A percentile compares a stretch with the other conserved stretches of the same genome.
Evolutionary conservation across 2,888 invertebrate species (phyloP).

Genomic region (Epiblema foenella): DNA sequence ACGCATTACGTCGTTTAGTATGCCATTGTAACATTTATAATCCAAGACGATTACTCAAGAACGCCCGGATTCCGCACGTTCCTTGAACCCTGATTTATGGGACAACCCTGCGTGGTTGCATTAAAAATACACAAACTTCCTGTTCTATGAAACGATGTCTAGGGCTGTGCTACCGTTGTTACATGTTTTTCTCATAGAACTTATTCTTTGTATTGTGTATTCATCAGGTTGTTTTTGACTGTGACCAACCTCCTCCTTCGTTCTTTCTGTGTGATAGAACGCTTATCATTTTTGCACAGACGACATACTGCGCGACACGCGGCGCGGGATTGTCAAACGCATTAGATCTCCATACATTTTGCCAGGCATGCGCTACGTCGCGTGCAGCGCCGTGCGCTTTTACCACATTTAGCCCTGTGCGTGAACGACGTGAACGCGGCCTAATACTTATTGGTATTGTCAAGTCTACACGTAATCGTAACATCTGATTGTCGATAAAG

Average conservation of each 20-base stretch:
- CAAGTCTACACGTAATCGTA: neutral
- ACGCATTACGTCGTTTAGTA: constrained; percentile 20
- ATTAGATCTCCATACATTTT: no score
- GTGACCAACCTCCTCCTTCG: neutral
- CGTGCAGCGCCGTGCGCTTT: no score
- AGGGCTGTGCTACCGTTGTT: neutral
- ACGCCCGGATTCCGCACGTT: constrained; percentile 24
- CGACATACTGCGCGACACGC: no score
- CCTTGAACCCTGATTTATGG: constrained; percentile 33
- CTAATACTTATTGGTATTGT: neutral
- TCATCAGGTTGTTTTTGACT: neutral
- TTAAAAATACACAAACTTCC: constrained; percentile 34
- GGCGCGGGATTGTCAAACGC: no score
- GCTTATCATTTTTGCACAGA: no score
- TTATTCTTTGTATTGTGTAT: neutral
- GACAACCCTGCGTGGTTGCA: constrained; percentile 27
- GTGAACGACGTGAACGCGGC: no score
- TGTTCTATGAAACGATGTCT: constrained; percentile 3
- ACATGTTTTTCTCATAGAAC: no score
- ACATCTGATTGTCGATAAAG: no score
- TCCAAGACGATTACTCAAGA: constrained; percentile 29
- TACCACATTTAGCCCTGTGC: no score
- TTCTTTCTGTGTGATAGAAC: neutral
- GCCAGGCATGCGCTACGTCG: no score
- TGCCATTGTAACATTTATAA: constrained; percentile 28